Conservation (phyloP, 2,888 invertebrate genomes). For the Monopis laevigella region DNA sequence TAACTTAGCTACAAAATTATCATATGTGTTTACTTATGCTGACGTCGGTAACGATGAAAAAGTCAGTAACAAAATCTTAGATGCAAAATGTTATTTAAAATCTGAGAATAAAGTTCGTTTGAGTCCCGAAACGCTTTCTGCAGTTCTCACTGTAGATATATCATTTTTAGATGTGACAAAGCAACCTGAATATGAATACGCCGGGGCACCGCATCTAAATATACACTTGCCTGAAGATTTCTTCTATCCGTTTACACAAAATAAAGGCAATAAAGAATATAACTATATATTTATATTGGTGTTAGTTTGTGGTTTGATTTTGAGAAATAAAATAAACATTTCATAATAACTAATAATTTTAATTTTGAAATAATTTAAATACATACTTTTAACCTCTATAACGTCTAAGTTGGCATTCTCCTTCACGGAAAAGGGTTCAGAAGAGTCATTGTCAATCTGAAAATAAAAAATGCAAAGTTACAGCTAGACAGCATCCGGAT, state of each 20-base stretch:
- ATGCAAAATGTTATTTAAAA: constrained; percentile 25
- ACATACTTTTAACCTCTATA: constrained; percentile 58
- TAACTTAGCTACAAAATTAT: constrained; percentile 37
- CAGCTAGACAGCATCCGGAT: no score
- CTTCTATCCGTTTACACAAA: constrained; percentile 73
- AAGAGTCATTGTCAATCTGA: constrained; percentile 48
- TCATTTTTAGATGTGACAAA: constrained; percentile 45
- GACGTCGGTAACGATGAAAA: constrained; percentile 26
- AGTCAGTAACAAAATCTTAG: constrained; percentile 35
- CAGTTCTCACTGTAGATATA: constrained; percentile 40
- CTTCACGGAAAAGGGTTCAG: constrained; percentile 41
- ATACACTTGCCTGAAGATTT: constrained; percentile 76
- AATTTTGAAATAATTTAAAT: constrained; percentile 63
- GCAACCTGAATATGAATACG: constrained; percentile 38
- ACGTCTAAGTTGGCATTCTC: constrained; percentile 55
- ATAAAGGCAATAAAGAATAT: constrained; percentile 17
- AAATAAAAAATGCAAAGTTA: no score
- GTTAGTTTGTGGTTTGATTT: no score
- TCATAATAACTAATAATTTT: constrained; percentile 55
- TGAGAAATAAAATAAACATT: constrained; percentile 55
- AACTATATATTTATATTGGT: constrained; percentile 13
- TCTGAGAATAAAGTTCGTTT: constrained; percentile 33
- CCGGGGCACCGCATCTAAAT: constrained; percentile 71
- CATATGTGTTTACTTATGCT: constrained; percentile 34
- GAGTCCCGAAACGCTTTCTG: constrained; percentile 30